These are phyloP conservation scores for Acronicta aceris DNA, from an alignment of 2,888 invertebrate genomes.

Conservation along the genomic window DNA sequence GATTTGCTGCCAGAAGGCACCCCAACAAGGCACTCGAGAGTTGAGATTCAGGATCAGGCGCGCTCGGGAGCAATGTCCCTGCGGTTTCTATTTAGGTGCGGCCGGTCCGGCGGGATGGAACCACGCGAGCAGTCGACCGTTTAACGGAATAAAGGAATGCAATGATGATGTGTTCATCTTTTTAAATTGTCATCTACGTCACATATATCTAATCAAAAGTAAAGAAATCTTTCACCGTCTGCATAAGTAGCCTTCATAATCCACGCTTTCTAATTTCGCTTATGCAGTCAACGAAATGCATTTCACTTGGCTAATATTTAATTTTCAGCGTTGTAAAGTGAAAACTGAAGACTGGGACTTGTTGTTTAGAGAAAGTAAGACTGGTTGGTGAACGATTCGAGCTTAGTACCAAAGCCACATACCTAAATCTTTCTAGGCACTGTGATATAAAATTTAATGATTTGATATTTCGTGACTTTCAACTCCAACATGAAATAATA, in stretches of 20 bases:
- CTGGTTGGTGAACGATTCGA: conserved; percentile 47
- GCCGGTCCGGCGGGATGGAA: conserved; percentile 84
- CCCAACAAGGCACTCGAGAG: conserved; percentile 81
- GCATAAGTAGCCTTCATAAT: conserved; percentile 34
- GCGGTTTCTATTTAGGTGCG: conserved; percentile 89
- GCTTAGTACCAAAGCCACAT: conserved; percentile 35
- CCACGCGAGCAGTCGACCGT: conserved; percentile 83
- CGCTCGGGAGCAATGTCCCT: conserved; percentile 87
- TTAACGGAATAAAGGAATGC: conserved; percentile 82
- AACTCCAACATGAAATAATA: conserved; percentile 23
- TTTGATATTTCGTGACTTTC: conserved; percentile 19
- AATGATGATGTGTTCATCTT: conserved; percentile 68
- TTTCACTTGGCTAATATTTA: conserved; percentile 55
- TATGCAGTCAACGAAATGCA: conserved; percentile 40
- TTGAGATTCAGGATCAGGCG: conserved; percentile 80
- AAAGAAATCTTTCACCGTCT: conserved; percentile 8
- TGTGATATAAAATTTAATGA: conserved; percentile 25
- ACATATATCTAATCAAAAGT: conserved; percentile 24
- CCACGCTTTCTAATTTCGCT: conserved; percentile 61
- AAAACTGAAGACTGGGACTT: conserved; percentile 43
- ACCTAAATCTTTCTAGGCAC: conserved; percentile 42
- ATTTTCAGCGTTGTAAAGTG: conserved; percentile 54
- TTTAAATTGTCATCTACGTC: conserved; percentile 46
- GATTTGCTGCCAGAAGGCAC: conserved; percentile 65
- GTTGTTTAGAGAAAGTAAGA: conserved; percentile 58